Percentiles rank a stretch among this genome's conserved stretches.
Conservation (phyloP, 2,113 vertebrate genomes). For the Pitta sordida region DNA sequence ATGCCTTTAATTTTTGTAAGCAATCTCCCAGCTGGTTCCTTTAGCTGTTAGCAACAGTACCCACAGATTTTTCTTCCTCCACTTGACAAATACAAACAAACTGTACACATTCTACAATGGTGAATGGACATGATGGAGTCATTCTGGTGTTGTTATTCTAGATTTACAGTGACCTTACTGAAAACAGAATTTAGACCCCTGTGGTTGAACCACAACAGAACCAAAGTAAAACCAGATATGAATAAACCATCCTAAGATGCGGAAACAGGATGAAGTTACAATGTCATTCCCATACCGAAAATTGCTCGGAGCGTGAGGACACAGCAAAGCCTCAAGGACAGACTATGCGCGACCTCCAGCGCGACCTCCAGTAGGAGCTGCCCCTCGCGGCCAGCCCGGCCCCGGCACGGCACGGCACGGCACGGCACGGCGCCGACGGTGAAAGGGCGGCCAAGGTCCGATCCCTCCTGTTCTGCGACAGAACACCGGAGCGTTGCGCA, state of each 20-base stretch:
- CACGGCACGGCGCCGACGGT: not conserved
- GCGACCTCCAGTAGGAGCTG: too few relatives aligned
- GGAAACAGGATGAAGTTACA: not conserved
- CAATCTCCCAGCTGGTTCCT: not conserved
- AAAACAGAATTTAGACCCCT: not conserved
- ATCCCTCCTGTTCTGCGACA: not conserved
- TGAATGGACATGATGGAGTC: not conserved
- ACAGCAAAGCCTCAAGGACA: not conserved
- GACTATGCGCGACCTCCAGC: not conserved
- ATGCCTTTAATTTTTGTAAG: not conserved
- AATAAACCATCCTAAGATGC: not conserved
- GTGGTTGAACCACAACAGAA: not conserved
- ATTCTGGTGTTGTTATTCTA: not conserved
- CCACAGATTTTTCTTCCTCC: not conserved
- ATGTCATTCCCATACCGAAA: not conserved
- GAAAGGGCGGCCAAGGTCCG: not conserved
- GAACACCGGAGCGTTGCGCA: not conserved
- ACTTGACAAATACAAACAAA: not conserved
- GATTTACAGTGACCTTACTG: not conserved
- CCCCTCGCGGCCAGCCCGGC: fast-evolving
- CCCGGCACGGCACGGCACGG: fast-evolving
- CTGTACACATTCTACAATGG: not conserved
- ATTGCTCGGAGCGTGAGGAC: not conserved
- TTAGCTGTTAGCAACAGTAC: conserved; percentile 5
- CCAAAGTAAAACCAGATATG: not conserved